Base-by-base conservation (phyloP, 2,797 vertebrate genomes). In the Mionectes olivaceus region DNA sequence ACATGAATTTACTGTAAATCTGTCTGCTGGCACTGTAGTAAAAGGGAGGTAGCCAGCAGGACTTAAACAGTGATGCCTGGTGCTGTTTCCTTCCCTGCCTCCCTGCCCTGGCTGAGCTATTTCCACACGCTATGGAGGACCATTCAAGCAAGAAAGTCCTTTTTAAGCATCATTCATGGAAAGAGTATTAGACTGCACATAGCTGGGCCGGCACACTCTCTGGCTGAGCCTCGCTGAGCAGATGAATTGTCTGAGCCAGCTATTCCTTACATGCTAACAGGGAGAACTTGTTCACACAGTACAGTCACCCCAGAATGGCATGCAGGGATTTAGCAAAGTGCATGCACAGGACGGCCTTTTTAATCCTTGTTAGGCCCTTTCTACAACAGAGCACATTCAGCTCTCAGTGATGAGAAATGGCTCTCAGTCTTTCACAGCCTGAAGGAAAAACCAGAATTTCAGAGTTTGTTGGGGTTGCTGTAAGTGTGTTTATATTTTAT, bases 251-350 rank as follows among this genome's bases (percentile, higher is more conserved):
- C 95, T 93, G 81, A 96, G 95, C 94, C 89, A 95, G 91, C 87
- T 95, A 80, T 94, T 95, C 94, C 95, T 95, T 96, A 89, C 97
- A 67, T 94, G 95, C 97, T 98, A 97, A 94, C 95, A 97, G 96
- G 96, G 95, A 94, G 92, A 94, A 96, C 96, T 94, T 96, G 93
- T 97, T 97, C 96, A 95, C 95, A 97, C 95, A 86, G 95, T 83
- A 90, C 95, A 81, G 94, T 91, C 91, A 89, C 59, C 92, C 93
- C 88, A 89, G 92, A 96, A 93, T 95, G 96, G 88, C 92, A 93
- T 83, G 95, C 35, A 56, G 93, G 96, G 97, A 95, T 97, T 97
- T 97, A 95, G 91, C 74, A 94, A 97, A 98, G 91, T 89, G 82
- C 94, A 76, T 50, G 94, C 93, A 94, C 39, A 84, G 95, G 90